Conservation (phyloP, 2,888 invertebrate species). For the Drosophila lutescens region DNA sequence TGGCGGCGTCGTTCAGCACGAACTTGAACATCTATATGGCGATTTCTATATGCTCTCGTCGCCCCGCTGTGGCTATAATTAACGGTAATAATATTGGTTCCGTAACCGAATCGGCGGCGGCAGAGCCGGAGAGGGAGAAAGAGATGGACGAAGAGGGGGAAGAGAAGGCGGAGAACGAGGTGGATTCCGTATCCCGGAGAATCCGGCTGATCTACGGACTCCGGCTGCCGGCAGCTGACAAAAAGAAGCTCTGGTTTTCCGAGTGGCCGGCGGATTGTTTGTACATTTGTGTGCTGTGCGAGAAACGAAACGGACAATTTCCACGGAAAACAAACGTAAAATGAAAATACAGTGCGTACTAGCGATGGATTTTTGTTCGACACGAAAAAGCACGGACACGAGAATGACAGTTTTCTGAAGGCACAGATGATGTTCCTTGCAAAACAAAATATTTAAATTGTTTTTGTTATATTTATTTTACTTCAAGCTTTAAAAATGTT, state of each 20-base stretch:
- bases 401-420: not conserved
- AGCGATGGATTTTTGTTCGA: not conserved
- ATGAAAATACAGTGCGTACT: constrained; percentile 49
- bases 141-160: too few species aligned
- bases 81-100: constrained; percentile 46
- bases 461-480: not conserved
- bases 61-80: constrained; percentile 41
- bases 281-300: constrained; percentile 51
- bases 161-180: constrained; percentile 4
- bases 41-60: constrained; percentile 20
- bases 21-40: constrained; percentile 63
- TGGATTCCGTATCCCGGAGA: constrained; percentile 2
- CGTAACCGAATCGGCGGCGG: constrained; percentile 36
- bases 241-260: not conserved
- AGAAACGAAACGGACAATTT: constrained; percentile 18
- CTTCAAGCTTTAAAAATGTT: too few species aligned
- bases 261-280: constrained; percentile 4
- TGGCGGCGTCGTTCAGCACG: constrained; percentile 60
- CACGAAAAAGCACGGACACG: not conserved
- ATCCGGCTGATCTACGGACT: constrained; percentile 3
- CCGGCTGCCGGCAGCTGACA: constrained; percentile 1
- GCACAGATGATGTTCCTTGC: too few species aligned
- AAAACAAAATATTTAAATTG: not conserved
- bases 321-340: constrained; percentile 55
- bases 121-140: not conserved